Evolutionary conservation across 1,140 invertebrate genomes (phyloP).

Genomic region (Elysia chlorotica): DNA sequence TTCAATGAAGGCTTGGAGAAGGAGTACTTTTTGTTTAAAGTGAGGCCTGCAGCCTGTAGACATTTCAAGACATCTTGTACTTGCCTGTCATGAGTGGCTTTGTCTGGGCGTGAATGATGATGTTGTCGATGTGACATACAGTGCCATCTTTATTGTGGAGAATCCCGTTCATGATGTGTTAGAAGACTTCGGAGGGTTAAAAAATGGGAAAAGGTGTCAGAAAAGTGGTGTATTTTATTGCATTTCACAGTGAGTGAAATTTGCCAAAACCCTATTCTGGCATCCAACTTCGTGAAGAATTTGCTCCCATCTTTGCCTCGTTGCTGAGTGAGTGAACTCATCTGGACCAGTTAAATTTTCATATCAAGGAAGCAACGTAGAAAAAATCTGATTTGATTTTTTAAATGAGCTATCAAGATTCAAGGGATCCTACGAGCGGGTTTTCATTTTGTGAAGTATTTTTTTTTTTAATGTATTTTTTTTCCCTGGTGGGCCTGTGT

Average conservation of each 20-base stretch:
- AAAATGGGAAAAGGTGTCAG: conserved; percentile 62
- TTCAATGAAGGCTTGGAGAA: not conserved
- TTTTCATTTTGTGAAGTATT: no score
- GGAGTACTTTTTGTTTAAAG: conserved; percentile 2
- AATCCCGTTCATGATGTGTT: conserved; percentile 21
- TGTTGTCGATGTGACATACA: conserved; percentile 26
- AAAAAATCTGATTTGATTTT: no score
- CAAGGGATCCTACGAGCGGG: no score
- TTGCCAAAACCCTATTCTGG: conserved; percentile 77
- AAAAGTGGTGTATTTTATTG: conserved; percentile 71
- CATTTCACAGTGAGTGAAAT: conserved; percentile 87
- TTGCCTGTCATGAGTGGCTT: conserved; percentile 18
- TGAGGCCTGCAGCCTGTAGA: conserved; percentile 12
- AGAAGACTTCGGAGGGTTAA: conserved; percentile 26
- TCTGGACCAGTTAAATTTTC: no score
- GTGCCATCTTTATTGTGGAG: conserved; percentile 16
- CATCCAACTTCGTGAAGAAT: conserved; percentile 7
- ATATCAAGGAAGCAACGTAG: no score
- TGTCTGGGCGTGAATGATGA: conserved; percentile 24
- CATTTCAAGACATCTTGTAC: conserved; percentile 22
- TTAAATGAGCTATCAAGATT: no score
- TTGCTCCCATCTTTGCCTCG: no score
- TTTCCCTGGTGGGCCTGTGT: no score
- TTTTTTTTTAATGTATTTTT: no score
- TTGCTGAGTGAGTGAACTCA: no score